Percentiles rank a stretch among this genome's conserved stretches.
Evolutionary conservation across 2,797 vertebrate genomes (phyloP).

Genomic region (Typhlichthys eigenmanni): DNA sequence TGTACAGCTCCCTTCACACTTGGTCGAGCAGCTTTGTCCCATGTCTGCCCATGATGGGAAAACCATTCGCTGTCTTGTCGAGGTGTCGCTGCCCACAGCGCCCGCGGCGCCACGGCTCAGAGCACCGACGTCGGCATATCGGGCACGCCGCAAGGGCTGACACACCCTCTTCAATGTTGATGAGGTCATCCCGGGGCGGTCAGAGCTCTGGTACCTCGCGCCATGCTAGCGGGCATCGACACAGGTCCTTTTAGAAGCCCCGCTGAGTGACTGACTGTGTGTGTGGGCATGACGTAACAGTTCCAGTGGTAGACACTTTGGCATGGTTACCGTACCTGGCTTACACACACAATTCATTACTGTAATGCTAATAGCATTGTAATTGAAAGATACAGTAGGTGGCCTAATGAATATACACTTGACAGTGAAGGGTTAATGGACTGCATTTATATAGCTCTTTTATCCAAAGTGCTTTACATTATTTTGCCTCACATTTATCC

Average conservation of each 20-base stretch:
- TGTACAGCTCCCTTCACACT: neutral
- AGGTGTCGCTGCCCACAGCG: constrained; percentile 12
- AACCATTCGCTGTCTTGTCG: constrained; percentile 3
- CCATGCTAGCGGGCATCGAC: constrained; percentile 18
- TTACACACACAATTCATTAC: too few relatives aligned
- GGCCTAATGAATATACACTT: too few relatives aligned
- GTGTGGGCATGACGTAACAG: constrained; percentile 10
- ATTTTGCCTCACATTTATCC: too few relatives aligned
- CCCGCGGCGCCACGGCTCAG: constrained; percentile 41
- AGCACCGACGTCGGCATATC: constrained; percentile 25
- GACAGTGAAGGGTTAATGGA: too few relatives aligned
- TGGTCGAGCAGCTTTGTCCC: neutral
- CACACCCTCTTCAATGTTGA: constrained; percentile 29
- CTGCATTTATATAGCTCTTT: too few relatives aligned
- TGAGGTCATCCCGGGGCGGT: constrained; percentile 51
- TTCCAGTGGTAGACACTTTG: neutral
- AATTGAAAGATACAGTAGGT: too few relatives aligned
- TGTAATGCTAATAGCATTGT: too few relatives aligned
- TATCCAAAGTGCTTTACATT: too few relatives aligned
- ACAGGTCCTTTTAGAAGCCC: constrained; percentile 50
- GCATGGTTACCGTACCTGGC: too few relatives aligned
- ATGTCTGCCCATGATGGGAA: neutral
- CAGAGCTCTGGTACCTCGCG: neutral
- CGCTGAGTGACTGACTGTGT: constrained; percentile 45
- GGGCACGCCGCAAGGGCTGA: neutral